These are phyloP conservation scores for Rhabdophis nuchalis DNA, from an alignment of 2,797 vertebrate species.

Conservation along the genomic window DNA sequence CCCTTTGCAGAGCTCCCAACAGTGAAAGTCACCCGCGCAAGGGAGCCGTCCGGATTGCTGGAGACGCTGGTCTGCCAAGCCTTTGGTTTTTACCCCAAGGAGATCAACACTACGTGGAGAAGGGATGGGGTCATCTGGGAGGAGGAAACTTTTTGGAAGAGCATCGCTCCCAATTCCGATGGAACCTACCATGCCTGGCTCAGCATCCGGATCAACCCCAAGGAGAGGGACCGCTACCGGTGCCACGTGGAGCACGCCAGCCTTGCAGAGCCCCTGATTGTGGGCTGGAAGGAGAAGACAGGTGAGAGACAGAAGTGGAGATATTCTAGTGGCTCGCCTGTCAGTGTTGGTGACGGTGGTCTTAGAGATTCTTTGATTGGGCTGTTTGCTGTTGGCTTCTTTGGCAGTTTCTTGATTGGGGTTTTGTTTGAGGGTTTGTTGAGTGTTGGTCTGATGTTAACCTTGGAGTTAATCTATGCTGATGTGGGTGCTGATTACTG, in stretches of 20 bases:
- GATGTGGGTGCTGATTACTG: too few relatives aligned
- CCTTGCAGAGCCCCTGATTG: background rate
- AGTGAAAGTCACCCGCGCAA: background rate
- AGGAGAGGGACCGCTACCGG: background rate
- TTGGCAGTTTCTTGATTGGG: too few relatives aligned
- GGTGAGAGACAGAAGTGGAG: background rate
- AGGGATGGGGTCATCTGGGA: background rate
- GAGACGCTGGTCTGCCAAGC: background rate
- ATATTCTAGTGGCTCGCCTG: too few relatives aligned
- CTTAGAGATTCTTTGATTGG: too few relatives aligned
- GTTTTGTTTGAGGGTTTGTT: too few relatives aligned
- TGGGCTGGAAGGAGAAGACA: background rate
- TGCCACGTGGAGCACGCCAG: background rate
- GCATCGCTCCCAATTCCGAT: background rate
- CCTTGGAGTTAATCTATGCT: too few relatives aligned
- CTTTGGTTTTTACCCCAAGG: constrained; percentile 10
- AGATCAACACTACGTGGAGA: background rate
- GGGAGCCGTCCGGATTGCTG: background rate
- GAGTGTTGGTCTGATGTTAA: too few relatives aligned
- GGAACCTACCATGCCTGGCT: constrained; percentile 9
- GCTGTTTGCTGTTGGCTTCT: too few relatives aligned
- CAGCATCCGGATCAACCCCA: background rate
- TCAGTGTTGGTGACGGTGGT: too few relatives aligned
- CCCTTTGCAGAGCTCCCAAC: background rate
- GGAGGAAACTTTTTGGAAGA: background rate